Evolutionary conservation across 2,797 vertebrate species (phyloP).

Genomic region (Mergus octosetaceus): DNA sequence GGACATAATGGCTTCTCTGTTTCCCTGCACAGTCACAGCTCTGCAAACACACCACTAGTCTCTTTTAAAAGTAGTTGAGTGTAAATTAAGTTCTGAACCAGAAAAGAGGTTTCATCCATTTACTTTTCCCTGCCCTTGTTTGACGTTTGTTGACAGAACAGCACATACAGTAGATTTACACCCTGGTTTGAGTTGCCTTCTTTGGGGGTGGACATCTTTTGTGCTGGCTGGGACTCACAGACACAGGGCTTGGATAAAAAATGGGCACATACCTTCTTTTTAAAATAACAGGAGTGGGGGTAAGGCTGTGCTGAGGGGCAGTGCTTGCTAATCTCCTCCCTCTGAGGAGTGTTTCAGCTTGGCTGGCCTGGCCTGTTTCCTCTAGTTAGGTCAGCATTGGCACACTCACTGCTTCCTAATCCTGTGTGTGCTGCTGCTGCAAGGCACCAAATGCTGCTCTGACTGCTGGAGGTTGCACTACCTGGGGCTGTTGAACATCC

Average conservation of each 20-base stretch:
- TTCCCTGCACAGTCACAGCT: slow-evolving; percentile 37
- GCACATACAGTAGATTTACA: not conserved
- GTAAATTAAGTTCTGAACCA: slow-evolving; percentile 53
- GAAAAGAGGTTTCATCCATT: slow-evolving; percentile 28
- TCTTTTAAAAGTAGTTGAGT: slow-evolving; percentile 31
- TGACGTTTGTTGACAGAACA: slow-evolving; percentile 27
- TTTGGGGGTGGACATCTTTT: not conserved
- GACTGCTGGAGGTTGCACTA: not conserved
- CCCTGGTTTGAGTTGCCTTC: not conserved
- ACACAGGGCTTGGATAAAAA: not conserved
- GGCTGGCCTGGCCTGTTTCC: not conserved
- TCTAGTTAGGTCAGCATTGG: not conserved
- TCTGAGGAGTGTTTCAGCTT: not conserved
- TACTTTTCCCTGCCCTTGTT: not conserved
- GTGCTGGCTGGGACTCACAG: not conserved
- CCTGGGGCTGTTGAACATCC: not conserved
- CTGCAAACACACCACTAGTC: slow-evolving; percentile 21
- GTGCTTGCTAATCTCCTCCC: not conserved
- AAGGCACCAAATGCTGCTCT: not conserved
- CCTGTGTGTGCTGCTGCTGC: not conserved
- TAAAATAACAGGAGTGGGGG: not conserved
- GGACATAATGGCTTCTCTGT: slow-evolving; percentile 64
- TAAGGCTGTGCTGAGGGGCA: not conserved
- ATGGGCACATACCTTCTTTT: not conserved
- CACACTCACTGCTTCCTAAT: not conserved